phyloP scores from a whole-genome alignment of 2,888 invertebrate genomes.

The Slavum lentiscoides region DNA sequence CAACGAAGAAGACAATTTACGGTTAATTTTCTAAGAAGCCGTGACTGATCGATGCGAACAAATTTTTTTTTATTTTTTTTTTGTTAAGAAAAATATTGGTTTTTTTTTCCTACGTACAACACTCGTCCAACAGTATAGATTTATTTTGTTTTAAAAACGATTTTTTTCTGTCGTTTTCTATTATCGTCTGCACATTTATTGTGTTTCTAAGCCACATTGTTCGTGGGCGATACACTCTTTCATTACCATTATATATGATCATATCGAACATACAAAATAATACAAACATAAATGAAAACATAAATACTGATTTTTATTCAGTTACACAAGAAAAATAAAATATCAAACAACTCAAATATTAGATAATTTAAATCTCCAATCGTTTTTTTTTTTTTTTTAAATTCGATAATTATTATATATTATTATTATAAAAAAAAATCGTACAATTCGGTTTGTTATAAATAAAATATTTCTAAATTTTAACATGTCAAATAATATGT shows the following conservation, averaged over 20 bases:
- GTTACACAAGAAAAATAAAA: conserved; percentile 39
- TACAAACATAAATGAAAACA: conserved; percentile 44
- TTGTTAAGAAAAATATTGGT: neutral
- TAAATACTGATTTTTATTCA: conserved; percentile 51
- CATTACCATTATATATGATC: neutral
- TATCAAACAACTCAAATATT: conserved; percentile 39
- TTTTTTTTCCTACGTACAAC: neutral
- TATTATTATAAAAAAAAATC: conserved; percentile 30
- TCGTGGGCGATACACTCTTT: neutral
- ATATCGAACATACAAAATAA: conserved; percentile 25
- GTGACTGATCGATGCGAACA: too few species aligned
- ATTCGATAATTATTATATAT: conserved; percentile 6
- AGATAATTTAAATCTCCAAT: conserved; percentile 8
- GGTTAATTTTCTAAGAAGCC: too few species aligned
- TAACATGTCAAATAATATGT: conserved; percentile 7
- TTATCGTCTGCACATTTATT: neutral
- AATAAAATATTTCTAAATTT: conserved; percentile 15
- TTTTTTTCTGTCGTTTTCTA: neutral
- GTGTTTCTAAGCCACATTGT: neutral
- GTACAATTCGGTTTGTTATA: conserved; percentile 27
- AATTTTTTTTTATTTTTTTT: neutral
- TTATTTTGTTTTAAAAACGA: neutral
- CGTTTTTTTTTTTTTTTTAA: conserved; percentile 3
- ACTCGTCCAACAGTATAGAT: neutral
- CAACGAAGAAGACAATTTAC: neutral